Evolutionary conservation across 2,113 vertebrate species (phyloP), one percentile per base, ranked within the genome.

Genomic region (Pterocles gutturalis): DNA sequence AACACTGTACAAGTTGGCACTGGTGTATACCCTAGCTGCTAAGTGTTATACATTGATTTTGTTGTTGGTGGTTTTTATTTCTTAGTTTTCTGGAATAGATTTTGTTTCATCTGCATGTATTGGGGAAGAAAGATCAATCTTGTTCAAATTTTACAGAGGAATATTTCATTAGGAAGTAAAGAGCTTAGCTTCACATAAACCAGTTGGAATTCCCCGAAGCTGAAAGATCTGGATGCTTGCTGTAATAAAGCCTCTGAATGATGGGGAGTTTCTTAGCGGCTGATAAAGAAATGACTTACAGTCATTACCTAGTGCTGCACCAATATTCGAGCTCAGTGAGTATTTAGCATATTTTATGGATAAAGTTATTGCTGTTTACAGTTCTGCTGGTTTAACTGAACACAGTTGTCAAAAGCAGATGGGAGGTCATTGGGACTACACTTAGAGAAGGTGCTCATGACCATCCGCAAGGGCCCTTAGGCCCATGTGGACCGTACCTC

Each of bases 31-130:
- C 58, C 67, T 93, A 34, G 78, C 82, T 96, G 90, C 75, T 73
- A 73, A 95, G 78, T 58, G 75, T 62, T 92, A 73, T 62, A 46
- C 76, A 77, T 95, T 57, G 82, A 80, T 93, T 91, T 83, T 89
- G 21, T 65, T 80, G 71, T 33, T 65, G 58, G 28, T 87, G 41
- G 7, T 29, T 91, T 95, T 84, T 87, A 77, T 94, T 91, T 89
- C 80, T 79, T 90, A 34, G n/a, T 73, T 93, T 96, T 93, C 62
- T 34, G 36, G 80, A 86, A 91, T 80, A 70, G 84, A 82, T 87
- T 90, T 90, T 76, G 70, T 85, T 97, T 80, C 48, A 46, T 90
- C 75, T 77, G 21, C 41, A 9, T 33, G 36, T 77, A 80, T 70
- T 43, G 31, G n/a, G 5, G 1, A 8, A 29, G 13, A 69, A 26